Evolutionary conservation across 2,888 invertebrate genomes (phyloP), one percentile per base, ranked within the genome.

Genomic region (Proisotoma minuta): DNA sequence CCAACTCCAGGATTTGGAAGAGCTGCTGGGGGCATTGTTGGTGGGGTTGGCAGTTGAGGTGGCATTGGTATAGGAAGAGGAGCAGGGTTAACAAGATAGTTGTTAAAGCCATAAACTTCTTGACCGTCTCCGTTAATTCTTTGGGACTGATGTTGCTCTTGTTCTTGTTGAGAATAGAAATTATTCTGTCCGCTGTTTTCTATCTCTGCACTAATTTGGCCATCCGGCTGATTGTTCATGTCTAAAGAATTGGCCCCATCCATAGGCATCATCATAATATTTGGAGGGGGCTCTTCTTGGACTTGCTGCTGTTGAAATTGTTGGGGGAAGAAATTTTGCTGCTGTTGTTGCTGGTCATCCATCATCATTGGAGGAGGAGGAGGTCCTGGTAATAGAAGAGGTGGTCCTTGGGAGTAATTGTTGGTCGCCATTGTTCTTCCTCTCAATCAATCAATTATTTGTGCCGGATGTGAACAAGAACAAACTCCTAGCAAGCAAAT

Each of bases 361-460:
- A 29, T 29, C 23, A 22, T 34, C 48, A 40, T n/a, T n/a, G n/a
- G n/a, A n/a, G n/a, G n/a, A n/a, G n/a, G n/a, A n/a, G 58, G 59
- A 64, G 24, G 59, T 28, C 70, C 74, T 26, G 73, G 70, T 34
- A 75, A 54, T 28, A 69, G 43, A 67, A 73, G 60, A 27, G 60
- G 51, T 34, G 71, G 73, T 47, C 75, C 66, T 50, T 74, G 74
- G 22, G n/a, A n/a, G n/a, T n/a, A n/a, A n/a, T n/a, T n/a, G n/a
- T n/a, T n/a, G n/a, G n/a, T n/a, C n/a, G n/a, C n/a, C n/a, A n/a
- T n/a, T n/a, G n/a, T n/a, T n/a, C n/a, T n/a, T n/a, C n/a, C n/a
- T n/a, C n/a, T n/a, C n/a, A n/a, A n/a, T n/a, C n/a, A n/a, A n/a
- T n/a, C n/a, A n/a, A n/a, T n/a, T n/a, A n/a, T n/a, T n/a, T n/a